These are phyloP conservation scores for Plecturocebus donacophilus DNA, from an alignment of 2,113 vertebrate species.

Conservation along the genomic window DNA sequence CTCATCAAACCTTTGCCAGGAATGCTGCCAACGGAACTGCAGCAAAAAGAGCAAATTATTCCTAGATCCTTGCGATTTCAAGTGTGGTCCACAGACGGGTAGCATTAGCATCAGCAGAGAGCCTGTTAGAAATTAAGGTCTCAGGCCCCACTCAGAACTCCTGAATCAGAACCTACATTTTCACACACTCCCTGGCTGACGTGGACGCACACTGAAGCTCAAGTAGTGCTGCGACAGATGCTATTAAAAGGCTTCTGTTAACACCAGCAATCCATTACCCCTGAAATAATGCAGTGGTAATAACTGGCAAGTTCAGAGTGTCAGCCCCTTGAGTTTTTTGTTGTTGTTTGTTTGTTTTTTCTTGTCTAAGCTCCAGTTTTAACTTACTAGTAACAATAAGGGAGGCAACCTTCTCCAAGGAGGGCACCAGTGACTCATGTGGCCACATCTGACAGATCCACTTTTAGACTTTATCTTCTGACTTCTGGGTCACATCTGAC, in stretches of 20 bases:
- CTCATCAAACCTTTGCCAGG: not conserved
- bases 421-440: not conserved
- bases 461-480: not conserved
- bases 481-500: not conserved
- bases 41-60: not conserved
- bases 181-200: not conserved
- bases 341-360: no score
- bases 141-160: not conserved
- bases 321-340: not conserved
- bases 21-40: not conserved
- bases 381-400: not conserved
- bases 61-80: not conserved
- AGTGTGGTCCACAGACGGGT: fast-evolving
- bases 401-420: not conserved
- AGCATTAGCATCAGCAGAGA: not conserved
- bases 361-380: not conserved
- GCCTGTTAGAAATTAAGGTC: not conserved
- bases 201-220: not conserved
- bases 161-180: not conserved
- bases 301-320: not conserved
- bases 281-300: not conserved
- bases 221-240: not conserved
- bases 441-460: not conserved
- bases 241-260: not conserved
- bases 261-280: not conserved